Evolutionary conservation across 1,140 invertebrate genomes (phyloP), one percentile per base, ranked within the genome.

Genomic region (Temnothorax nylanderi): DNA sequence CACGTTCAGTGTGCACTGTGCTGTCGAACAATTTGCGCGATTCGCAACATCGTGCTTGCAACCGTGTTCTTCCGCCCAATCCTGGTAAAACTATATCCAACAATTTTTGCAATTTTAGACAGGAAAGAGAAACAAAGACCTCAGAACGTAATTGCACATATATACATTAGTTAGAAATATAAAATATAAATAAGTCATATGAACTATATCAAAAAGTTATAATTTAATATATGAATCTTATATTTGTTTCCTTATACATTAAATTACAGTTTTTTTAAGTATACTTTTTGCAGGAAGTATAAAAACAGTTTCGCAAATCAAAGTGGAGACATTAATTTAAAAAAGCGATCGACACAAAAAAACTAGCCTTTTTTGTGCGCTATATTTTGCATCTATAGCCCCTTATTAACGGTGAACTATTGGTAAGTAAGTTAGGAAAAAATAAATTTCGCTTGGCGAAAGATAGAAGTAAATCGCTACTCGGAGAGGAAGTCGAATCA

Each of bases 31-130:
- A 86, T 49, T 81, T 86, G 64, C 34, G 21, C 51, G 76, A 74
- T 84, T 84, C 44, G 41, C 80, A 75, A 75, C 32, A 60, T 60
- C 18, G 26, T 74, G 65, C 72, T 72, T 13, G 78, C 49, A 74
- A 74, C 13, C 13, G n/a, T 49, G 41, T 21, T 37, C 65, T 62
- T 84, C 54, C 54, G 54, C 16, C 1, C 58, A 54, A 16, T 16
- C n/a, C 37, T 60, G 26, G 2, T 74, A 84, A 74, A 84, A 74
- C 16, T n/a, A 58, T 8, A 37, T n/a, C 47, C 8, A 37, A 26
- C 16, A 4, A 47, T 32, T 56, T 44, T 69, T 47, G 34, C 60
- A 69, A 72, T 13, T 49, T 26, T 18, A 5, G 4, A n/a, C 37
- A 41, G 16, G 5, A 44, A 72, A 47, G 4, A n/a, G 16, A 37